Base-by-base conservation (phyloP, 92 coral and sea anemone genomes). In the Paragorgia papillata region DNA sequence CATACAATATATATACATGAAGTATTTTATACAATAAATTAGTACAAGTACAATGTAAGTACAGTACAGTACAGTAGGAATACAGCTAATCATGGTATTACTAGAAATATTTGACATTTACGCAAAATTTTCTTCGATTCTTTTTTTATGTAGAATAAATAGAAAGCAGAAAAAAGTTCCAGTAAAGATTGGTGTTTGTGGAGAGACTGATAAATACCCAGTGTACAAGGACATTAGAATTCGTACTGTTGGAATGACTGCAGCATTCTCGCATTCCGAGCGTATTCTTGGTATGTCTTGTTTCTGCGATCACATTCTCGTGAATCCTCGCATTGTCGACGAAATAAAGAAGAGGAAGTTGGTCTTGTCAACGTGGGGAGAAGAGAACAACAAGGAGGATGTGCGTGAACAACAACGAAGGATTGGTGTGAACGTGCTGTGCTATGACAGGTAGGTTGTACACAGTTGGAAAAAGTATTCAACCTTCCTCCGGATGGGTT, bases 181-280 rank as follows among this genome's bases (percentile, higher is more conserved):
- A 12, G 75, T 68, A 0, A 68, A 68, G 75, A 68, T 68, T 68
- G 75, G 37, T 40, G 75, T 68, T 44, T 68, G 75, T 43, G 75
- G 75, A 9, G 75, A 68, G 30, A 68, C 39, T 34, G 37, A 19
- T 2, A 68, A 68, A 68, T 68, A 68, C 48, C 75, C 75, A 12
- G 75, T 68, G 59, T 68, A 68, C 37, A 68, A 48, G 17, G 75
- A 68, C 19, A 68, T 68, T 7, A 44, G 75, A 30, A 68, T 68
- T 22, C 33, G 75, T 21, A 68, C 75, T 0, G 33, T 68, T 17
- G 75, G 57, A 29, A 68, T 24, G 43, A 59, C 33, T 18, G 59
- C 30, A 13, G 75, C 35, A 24, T 68, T 68, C 30, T 43, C 75
- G 34, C 32, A 68, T 33, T 68, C 37, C 9, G 75, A 68, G 28